Evolutionary conservation across 2,113 vertebrate species (phyloP).

Genomic region (Speoplatyrhinus poulsoni): DNA sequence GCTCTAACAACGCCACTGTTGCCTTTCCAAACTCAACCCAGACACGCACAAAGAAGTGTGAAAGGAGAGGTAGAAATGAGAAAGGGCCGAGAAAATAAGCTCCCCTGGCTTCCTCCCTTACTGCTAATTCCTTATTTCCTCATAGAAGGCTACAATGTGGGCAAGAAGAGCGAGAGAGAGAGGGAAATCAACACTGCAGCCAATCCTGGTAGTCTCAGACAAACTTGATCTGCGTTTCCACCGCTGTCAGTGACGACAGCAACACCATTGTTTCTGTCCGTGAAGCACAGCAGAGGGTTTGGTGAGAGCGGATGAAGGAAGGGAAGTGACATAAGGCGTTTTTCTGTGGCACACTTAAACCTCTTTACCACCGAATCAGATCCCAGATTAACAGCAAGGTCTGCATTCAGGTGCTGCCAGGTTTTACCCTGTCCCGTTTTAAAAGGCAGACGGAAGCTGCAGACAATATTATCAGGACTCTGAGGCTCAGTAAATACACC

Average conservation of each 20-base stretch:
- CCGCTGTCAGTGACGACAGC: constrained; percentile 50
- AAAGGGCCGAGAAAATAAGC: constrained; percentile 64
- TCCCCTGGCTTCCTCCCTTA: constrained; percentile 73
- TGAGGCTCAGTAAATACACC: constrained; percentile 63
- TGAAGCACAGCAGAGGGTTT: too few species aligned
- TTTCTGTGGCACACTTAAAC: constrained; percentile 64
- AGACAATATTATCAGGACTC: constrained; percentile 67
- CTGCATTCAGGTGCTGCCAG: constrained; percentile 66
- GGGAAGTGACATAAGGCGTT: constrained; percentile 66
- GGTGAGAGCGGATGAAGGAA: constrained; percentile 40
- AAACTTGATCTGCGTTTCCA: constrained; percentile 74
- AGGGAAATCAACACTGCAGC: constrained; percentile 50
- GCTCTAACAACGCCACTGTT: constrained; percentile 54
- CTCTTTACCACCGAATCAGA: constrained; percentile 71
- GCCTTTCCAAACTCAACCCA: constrained; percentile 56
- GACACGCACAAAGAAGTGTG: constrained; percentile 11
- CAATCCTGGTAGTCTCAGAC: constrained; percentile 68
- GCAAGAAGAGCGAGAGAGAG: constrained; percentile 44
- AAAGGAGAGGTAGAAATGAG: constrained; percentile 23
- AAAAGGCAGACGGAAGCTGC: constrained; percentile 53
- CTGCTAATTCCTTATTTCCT: constrained; percentile 80
- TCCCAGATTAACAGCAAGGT: constrained; percentile 57
- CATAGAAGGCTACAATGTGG: constrained; percentile 72
- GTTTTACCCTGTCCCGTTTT: constrained; percentile 60
- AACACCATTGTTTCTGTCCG: too few species aligned